Evolutionary conservation across 2,797 vertebrate genomes (phyloP), one percentile per base, ranked within the genome.

Genomic region (Scyliorhinus canicula): DNA sequence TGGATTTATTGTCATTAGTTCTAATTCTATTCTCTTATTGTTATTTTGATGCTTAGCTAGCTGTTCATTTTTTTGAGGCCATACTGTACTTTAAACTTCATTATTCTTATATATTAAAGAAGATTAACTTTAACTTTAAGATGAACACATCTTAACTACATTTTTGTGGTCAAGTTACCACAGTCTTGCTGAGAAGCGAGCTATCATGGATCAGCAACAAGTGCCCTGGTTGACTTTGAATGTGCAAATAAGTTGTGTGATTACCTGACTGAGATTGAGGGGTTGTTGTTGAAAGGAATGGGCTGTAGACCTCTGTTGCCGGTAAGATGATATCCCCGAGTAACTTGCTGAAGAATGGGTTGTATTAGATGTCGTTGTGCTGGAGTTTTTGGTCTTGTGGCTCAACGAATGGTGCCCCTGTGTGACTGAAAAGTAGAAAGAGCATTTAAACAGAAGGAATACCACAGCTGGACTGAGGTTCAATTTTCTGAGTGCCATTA

Each of bases 231-330:
- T 67, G 52, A 35, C 44, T 40, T 91, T 52, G 94, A 40, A 82
- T 55, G 40, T 24, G 28, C 93, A 7, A n/a, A n/a, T 47, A 47
- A 24, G 74, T 21, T 95, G 4, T 95, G 95, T 95, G 74, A 95
- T 95, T 97, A 99, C 99, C 99, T 99, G 99, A 97, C 99, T 99
- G 97, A 99, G 99, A 97, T 99, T 99, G 96, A 99, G 99, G 95
- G 99, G 99, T 97, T 99, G 99, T 96, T 99, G 98, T 97, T 99
- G 99, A 97, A 99, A 98, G 95, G 96, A 98, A 97, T 99, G 98
- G 95, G 98, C 98, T 95, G 98, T 98, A 95, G 98, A 97, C 96
- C 98, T 98, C 97, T 98, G 98, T 96, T 99, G 99, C 96, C 98
- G 97, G 97, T 99, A 99, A 96, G 98, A 96, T 93, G 97, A 97